Evolutionary conservation across 2,797 vertebrate genomes (phyloP), one percentile per base, ranked within the genome.

Genomic region (Neopelma chrysocephalum): DNA sequence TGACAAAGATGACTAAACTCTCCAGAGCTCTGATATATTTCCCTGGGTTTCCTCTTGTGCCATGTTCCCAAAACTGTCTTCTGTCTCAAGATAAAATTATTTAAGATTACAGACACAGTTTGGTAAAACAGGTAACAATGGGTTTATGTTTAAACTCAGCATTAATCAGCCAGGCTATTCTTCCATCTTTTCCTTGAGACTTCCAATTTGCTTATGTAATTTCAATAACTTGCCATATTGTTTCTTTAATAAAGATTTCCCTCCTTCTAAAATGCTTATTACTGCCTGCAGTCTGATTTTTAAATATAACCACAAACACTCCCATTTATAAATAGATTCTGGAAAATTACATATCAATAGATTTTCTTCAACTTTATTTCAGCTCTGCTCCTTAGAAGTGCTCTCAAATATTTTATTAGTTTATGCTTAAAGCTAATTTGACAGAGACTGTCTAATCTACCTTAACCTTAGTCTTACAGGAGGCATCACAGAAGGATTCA

Each of bases 61-160:
- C 61, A 45, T 5, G 72, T 93, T 97, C 92, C 79, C 92, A 76
- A 97, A 93, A 77, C 87, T n/a, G 34, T 61, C 53, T 1, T 89
- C 38, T 94, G 75, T 89, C 92, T 72, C 76, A 88, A 93, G 87
- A 93, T 89, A 91, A 90, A 94, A 93, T 58, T 65, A 69, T n/a
- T 89, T 36, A 91, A 89, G 87, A 96, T 91, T 87, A 87, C 53
- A 75, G 62, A 54, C 27, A 36, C 0, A 68, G 48, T 77, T 91
- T 71, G 50, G 53, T 53, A 77, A 82, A 87, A 85, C 26, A 94
- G 48, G 50, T 93, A 92, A 93, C 81, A 87, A 75, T 71, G 53
- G 34, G 1, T 93, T 85, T 47, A 87, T 57, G 20, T 77, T 92
- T 91, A 68, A 89, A 89, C 19, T 31, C 31, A 22, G 53, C 40